Evolutionary conservation across 2,888 invertebrate genomes (phyloP).

Genomic region (Amorpha juglandis): DNA sequence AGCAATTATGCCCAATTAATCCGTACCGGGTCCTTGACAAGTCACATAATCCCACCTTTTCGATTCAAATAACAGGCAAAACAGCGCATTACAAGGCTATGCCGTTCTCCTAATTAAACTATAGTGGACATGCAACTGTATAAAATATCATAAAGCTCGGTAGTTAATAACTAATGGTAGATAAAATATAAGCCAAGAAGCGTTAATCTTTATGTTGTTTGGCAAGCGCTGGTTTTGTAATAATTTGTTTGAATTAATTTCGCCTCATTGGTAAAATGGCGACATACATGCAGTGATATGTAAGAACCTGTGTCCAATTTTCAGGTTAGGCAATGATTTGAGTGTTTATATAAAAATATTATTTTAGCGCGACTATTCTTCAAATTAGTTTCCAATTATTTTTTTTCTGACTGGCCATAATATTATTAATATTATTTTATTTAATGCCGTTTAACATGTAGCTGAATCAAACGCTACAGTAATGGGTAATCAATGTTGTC

Average conservation of each 20-base stretch:
- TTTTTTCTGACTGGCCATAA: too few relatives aligned
- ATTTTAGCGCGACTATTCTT: too few relatives aligned
- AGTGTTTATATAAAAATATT: too few relatives aligned
- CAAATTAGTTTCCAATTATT: too few relatives aligned
- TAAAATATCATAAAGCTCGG: conserved; percentile 19
- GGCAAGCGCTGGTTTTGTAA: not conserved
- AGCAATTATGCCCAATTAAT: not conserved
- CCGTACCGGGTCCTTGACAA: conserved; percentile 20
- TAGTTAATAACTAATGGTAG: conserved; percentile 6
- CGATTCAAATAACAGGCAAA: conserved; percentile 44
- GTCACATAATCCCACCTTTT: conserved; percentile 39
- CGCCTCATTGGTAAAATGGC: not conserved
- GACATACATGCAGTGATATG: not conserved
- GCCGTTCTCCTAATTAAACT: conserved; percentile 49
- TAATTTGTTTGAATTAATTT: not conserved
- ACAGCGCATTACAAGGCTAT: conserved; percentile 49
- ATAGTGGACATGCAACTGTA: conserved; percentile 20
- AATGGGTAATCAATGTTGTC: too few relatives aligned
- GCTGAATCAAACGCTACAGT: too few relatives aligned
- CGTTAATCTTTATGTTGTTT: not conserved
- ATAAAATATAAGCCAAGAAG: not conserved
- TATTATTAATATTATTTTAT: too few relatives aligned
- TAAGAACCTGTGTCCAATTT: not conserved
- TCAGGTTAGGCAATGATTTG: not conserved
- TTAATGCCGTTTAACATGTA: too few relatives aligned